These are phyloP conservation scores for Ibycter americanus DNA, from an alignment of 2,797 vertebrate genomes.

Conservation along the genomic window DNA sequence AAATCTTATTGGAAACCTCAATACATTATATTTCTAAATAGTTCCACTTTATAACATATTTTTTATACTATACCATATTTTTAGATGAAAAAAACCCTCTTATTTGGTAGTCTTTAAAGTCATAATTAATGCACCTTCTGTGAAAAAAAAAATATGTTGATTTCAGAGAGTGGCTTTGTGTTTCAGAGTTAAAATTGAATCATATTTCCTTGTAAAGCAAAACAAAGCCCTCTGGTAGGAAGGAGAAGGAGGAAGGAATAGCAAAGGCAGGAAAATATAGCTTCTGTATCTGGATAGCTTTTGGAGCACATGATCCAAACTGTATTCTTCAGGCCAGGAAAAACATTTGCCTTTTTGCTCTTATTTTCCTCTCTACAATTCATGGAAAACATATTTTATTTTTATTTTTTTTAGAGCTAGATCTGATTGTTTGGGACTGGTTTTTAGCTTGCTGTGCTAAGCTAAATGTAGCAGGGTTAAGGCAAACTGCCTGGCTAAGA, in stretches of 20 bases:
- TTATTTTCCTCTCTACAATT: constrained; percentile 1
- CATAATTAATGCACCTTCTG: background rate
- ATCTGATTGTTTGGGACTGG: background rate
- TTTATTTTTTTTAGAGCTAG: background rate
- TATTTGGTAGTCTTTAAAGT: background rate
- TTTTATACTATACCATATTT: background rate
- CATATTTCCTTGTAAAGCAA: background rate
- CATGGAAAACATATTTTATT: background rate
- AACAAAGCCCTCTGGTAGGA: constrained; percentile 14
- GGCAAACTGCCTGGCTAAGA: background rate
- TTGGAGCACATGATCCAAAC: background rate
- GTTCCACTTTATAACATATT: background rate
- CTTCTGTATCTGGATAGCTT: background rate
- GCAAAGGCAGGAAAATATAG: background rate
- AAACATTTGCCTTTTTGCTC: background rate
- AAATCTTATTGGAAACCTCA: background rate
- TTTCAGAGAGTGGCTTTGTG: background rate
- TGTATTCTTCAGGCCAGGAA: background rate
- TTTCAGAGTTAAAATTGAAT: background rate
- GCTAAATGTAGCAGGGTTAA: background rate
- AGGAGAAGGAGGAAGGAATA: background rate
- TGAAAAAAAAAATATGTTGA: background rate
- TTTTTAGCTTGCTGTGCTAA: background rate
- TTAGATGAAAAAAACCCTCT: background rate
- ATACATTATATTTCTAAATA: background rate